phyloP scores from a whole-genome alignment of 2,888 invertebrate genomes.

The Apodemia hepburni region DNA sequence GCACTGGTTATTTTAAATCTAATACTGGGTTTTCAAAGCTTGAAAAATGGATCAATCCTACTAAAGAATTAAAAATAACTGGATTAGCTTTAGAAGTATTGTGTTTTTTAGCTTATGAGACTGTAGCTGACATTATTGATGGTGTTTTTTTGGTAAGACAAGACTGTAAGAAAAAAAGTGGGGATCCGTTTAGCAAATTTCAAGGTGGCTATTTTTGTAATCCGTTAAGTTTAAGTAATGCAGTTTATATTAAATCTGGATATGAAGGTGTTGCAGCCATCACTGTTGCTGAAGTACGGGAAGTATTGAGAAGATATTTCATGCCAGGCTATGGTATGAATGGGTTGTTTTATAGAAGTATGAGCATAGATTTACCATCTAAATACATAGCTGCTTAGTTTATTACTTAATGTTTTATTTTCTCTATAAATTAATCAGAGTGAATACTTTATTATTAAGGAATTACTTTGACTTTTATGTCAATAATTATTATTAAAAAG shows the following conservation, averaged over 20 bases:
- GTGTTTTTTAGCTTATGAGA: slow-evolving; percentile 93
- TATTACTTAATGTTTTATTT: neutral
- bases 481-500: too few relatives aligned
- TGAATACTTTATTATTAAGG: too few relatives aligned
- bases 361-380: slow-evolving; percentile 63
- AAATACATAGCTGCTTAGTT: slow-evolving; percentile 56
- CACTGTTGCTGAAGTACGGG: slow-evolving; percentile 89
- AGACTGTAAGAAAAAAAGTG: slow-evolving; percentile 84
- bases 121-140: slow-evolving; percentile 93
- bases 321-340: slow-evolving; percentile 81
- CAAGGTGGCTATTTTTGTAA: slow-evolving; percentile 83
- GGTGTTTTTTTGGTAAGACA: slow-evolving; percentile 89
- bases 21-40: slow-evolving; percentile 79
- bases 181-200: slow-evolving; percentile 86
- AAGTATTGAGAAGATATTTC: slow-evolving; percentile 88
- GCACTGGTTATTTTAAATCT: slow-evolving; percentile 51
- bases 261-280: slow-evolving; percentile 85
- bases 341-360: slow-evolving; percentile 68
- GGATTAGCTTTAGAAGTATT: slow-evolving; percentile 87
- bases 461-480: too few relatives aligned
- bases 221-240: slow-evolving; percentile 78
- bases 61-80: slow-evolving; percentile 81
- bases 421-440: too few relatives aligned
- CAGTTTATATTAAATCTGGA: slow-evolving; percentile 78
- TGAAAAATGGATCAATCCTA: slow-evolving; percentile 82